These are phyloP conservation scores for Calameuta pallipes DNA, from an alignment of 2,888 invertebrate genomes.

Conservation along the genomic window DNA sequence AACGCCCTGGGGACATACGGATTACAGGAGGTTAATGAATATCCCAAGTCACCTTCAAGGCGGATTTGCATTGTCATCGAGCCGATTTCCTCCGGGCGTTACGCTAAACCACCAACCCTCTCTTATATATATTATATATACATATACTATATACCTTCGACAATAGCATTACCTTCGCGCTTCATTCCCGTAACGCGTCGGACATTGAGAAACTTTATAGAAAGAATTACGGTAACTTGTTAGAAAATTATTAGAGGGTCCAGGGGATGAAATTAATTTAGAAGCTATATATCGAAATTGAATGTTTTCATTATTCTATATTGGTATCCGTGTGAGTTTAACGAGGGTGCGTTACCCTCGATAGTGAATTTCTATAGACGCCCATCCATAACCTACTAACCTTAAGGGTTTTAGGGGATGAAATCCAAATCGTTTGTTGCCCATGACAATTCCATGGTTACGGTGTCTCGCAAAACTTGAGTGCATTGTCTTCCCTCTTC, in stretches of 20 bases:
- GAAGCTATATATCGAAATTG: not conserved
- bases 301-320: not conserved
- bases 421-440: not conserved
- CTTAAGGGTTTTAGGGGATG: not conserved
- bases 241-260: not conserved
- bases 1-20: constrained; percentile 29
- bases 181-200: not conserved
- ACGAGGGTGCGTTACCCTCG: no score
- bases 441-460: not conserved
- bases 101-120: constrained; percentile 2
- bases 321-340: no score
- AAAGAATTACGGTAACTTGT: not conserved
- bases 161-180: not conserved
- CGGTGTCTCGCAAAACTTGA: not conserved
- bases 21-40: constrained; percentile 27
- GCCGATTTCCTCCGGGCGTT: constrained; percentile 1
- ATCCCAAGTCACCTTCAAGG: constrained; percentile 1
- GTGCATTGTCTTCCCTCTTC: not conserved
- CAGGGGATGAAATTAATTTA: not conserved
- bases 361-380: not conserved
- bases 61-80: constrained; percentile 4
- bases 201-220: not conserved
- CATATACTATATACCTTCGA: not conserved
- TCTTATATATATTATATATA: not conserved
- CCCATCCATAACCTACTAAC: not conserved